phyloP scores from a whole-genome alignment of 2,797 vertebrate genomes.

The Periparus ater region DNA sequence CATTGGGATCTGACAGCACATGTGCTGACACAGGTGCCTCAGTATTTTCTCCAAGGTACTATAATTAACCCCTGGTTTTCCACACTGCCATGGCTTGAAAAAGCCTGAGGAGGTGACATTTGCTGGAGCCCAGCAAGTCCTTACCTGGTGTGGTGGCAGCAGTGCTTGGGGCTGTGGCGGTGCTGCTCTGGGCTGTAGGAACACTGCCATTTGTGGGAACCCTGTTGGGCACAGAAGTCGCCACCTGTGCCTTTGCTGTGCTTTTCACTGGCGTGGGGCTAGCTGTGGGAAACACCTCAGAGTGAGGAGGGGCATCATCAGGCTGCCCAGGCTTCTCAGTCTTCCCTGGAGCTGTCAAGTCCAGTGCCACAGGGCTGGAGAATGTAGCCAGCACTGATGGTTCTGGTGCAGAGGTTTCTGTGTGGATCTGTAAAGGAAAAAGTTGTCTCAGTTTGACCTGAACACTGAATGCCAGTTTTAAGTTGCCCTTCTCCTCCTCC shows the following conservation, averaged over 20 bases:
- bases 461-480: neutral
- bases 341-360: slow-evolving; percentile 63
- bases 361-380: slow-evolving; percentile 50
- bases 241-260: neutral
- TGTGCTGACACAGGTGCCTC: neutral
- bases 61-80: fast-evolving
- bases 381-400: neutral
- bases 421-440: slow-evolving; percentile 59
- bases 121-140: neutral
- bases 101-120: neutral
- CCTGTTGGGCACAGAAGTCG: slow-evolving; percentile 22
- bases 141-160: slow-evolving; percentile 73
- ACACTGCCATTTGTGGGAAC: slow-evolving; percentile 37
- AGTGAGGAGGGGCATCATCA: slow-evolving; percentile 46
- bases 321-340: slow-evolving; percentile 54
- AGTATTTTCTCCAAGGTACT: neutral
- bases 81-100: neutral
- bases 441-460: neutral
- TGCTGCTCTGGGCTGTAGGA: neutral
- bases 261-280: neutral
- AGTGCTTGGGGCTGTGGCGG: slow-evolving; percentile 58
- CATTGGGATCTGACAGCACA: neutral
- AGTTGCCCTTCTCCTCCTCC: neutral
- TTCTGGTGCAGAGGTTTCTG: neutral
- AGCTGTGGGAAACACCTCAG: neutral